phyloP scores from a whole-genome alignment of 2,797 vertebrate genomes.

The Pygocentrus nattereri region DNA sequence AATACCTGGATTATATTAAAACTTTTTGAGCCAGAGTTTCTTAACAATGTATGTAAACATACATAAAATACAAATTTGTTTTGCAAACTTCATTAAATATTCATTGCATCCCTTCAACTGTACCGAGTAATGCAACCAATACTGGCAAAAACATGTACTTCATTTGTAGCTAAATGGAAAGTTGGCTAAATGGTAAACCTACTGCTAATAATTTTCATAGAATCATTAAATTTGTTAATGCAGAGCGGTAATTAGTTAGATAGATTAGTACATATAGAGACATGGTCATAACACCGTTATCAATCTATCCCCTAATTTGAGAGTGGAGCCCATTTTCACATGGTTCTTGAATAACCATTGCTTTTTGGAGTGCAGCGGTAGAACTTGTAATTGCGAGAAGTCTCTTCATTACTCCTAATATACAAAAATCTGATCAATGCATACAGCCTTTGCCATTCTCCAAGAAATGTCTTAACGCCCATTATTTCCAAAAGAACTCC shows the following conservation, averaged over 20 bases:
- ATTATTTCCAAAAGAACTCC: conserved; percentile 45
- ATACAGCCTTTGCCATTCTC: conserved; percentile 6
- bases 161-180: conserved; percentile 19
- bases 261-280: conserved; percentile 17
- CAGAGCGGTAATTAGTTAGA: not conserved
- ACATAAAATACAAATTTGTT: conserved; percentile 54
- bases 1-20: conserved; percentile 52
- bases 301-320: conserved; percentile 15
- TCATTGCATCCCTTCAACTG: conserved; percentile 55
- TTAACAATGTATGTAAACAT: conserved; percentile 60
- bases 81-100: conserved; percentile 49
- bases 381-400: conserved; percentile 27
- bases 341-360: conserved; percentile 9
- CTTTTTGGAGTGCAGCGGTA: conserved; percentile 36
- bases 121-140: conserved; percentile 52
- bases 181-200: conserved; percentile 45
- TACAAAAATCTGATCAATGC: conserved; percentile 40
- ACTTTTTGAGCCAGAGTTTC: conserved; percentile 48
- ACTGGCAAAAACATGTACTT: conserved; percentile 51
- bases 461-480: conserved; percentile 33
- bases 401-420: conserved; percentile 42
- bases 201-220: conserved; percentile 24
- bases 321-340: conserved; percentile 15
- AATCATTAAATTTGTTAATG: not conserved
- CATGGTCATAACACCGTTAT: conserved; percentile 12